Evolutionary conservation across 2,113 vertebrate genomes (phyloP).

Genomic region (Notarius quadriscutis): DNA sequence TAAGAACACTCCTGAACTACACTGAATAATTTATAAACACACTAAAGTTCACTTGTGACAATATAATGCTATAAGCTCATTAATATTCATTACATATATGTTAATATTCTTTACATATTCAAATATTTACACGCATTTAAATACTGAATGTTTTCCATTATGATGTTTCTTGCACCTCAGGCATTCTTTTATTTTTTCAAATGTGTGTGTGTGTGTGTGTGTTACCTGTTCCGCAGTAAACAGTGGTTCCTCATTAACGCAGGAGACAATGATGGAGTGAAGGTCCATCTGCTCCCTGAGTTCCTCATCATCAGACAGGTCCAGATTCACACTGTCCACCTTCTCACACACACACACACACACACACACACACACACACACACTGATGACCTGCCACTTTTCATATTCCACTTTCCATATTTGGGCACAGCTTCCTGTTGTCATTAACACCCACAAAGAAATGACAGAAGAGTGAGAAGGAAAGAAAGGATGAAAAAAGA

Average conservation of each 20-base stretch:
- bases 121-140: background rate
- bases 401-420: background rate
- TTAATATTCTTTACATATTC: background rate
- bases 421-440: background rate
- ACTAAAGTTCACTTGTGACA: background rate
- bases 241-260: slow-evolving; percentile 89
- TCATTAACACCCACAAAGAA: background rate
- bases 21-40: no score
- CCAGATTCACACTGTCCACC: slow-evolving; percentile 82
- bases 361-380: slow-evolving; percentile 7
- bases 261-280: slow-evolving; percentile 97
- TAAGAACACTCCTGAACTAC: background rate
- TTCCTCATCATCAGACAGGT: slow-evolving; percentile 94
- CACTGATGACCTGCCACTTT: background rate
- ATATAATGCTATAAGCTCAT: background rate
- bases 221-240: slow-evolving; percentile 95
- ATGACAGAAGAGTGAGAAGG: no score
- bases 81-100: background rate
- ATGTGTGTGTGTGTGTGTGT: background rate
- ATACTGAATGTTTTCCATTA: background rate
- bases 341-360: slow-evolving; percentile 65
- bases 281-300: slow-evolving; percentile 95
- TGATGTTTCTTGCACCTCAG: background rate
- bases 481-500: background rate
- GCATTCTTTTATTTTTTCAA: background rate